These are phyloP conservation scores for Manis crassicaudata DNA, from an alignment of 2,797 vertebrate species.

Conservation along the genomic window DNA sequence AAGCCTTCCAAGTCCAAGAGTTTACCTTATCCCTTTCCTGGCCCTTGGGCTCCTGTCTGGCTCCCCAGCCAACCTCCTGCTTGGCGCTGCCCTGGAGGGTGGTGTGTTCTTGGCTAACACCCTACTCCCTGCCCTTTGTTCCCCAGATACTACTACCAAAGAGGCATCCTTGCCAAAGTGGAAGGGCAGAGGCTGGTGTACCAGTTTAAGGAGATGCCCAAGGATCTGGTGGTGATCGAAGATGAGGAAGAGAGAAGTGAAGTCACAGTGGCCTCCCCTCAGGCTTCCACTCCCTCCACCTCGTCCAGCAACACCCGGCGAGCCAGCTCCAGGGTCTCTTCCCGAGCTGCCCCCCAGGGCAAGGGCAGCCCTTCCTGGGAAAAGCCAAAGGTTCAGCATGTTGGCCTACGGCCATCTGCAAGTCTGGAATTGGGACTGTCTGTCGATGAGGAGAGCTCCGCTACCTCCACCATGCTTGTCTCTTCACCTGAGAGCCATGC, in stretches of 20 bases:
- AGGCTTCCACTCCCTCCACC: slow-evolving; percentile 37
- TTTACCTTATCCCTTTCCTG: not conserved
- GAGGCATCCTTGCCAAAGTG: slow-evolving; percentile 94
- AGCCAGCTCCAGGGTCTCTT: slow-evolving; percentile 69
- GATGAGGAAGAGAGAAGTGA: slow-evolving; percentile 84
- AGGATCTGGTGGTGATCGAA: slow-evolving; percentile 92
- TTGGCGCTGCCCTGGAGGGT: not conserved
- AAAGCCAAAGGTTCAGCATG: slow-evolving; percentile 49
- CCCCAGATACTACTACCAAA: slow-evolving; percentile 93
- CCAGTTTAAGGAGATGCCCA: slow-evolving; percentile 95
- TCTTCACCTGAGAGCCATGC: slow-evolving; percentile 82
- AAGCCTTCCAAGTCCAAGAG: not conserved
- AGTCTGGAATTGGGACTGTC: slow-evolving; percentile 81
- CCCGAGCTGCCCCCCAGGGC: slow-evolving; percentile 78
- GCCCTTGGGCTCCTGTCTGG: not conserved
- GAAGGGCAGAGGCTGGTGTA: slow-evolving; percentile 94
- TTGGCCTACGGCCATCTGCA: slow-evolving; percentile 75
- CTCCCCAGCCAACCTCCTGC: not conserved
- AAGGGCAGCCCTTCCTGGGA: slow-evolving; percentile 79
- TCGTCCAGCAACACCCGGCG: slow-evolving; percentile 40
- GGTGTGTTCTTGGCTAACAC: not conserved
- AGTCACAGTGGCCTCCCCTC: not conserved
- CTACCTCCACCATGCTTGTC: slow-evolving; percentile 84
- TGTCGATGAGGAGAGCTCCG: slow-evolving; percentile 87
- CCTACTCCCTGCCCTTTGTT: accelerated